Evolutionary conservation across 2,113 vertebrate species (phyloP).

Genomic region (Mixornis gularis): DNA sequence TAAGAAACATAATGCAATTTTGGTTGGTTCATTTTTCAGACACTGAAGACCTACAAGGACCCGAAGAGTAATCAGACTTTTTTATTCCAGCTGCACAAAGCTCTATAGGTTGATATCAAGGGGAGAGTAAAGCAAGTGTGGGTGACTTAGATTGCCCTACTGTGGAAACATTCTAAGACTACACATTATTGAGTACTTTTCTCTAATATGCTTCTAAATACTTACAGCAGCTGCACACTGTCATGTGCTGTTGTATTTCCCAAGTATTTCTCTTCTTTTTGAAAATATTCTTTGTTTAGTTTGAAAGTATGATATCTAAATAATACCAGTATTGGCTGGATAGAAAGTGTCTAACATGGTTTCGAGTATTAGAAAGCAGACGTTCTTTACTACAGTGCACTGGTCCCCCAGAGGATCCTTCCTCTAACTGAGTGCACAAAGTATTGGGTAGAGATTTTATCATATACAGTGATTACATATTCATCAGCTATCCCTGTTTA

Average conservation of each 20-base stretch:
- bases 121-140: background rate
- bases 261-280: background rate
- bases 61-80: background rate
- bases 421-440: background rate
- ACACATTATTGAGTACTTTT: rapidly evolving
- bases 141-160: background rate
- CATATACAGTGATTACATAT: background rate
- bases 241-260: background rate
- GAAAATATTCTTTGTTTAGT: background rate
- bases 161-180: background rate
- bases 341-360: background rate
- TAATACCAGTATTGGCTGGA: background rate
- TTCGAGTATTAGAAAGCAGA: background rate
- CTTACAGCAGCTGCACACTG: background rate
- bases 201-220: background rate
- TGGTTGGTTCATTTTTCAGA: background rate
- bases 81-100: background rate
- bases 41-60: background rate
- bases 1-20: background rate
- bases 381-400: background rate
- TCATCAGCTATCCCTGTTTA: background rate
- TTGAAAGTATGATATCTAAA: background rate
- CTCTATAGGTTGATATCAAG: background rate
- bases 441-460: background rate
- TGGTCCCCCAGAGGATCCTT: background rate